Conservation (phyloP, 1,140 invertebrate genomes). For the Cyclargus thomasi region DNA sequence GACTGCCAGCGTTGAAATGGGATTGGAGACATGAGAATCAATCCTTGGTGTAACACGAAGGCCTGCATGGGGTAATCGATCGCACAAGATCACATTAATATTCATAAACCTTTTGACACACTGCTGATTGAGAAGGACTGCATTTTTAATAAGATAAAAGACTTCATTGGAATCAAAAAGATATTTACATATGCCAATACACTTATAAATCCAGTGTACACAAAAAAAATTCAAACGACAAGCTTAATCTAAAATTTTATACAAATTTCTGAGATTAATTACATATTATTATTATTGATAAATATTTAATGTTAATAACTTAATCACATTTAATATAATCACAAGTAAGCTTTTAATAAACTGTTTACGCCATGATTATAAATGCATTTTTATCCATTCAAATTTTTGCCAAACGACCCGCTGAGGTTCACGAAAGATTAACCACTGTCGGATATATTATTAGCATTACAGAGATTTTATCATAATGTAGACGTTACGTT, state of each 20-base stretch:
- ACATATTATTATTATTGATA: neutral
- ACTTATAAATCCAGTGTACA: neutral
- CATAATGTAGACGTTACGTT: neutral
- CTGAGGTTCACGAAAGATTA: constrained; percentile 62
- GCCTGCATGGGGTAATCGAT: constrained; percentile 40
- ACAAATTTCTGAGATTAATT: neutral
- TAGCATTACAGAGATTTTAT: constrained; percentile 44
- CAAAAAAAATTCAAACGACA: too few relatives aligned
- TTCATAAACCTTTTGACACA: constrained; percentile 40
- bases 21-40: too few relatives aligned
- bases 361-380: constrained; percentile 51
- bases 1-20: too few relatives aligned
- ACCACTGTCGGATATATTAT: constrained; percentile 47
- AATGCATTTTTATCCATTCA: constrained; percentile 55
- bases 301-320: neutral
- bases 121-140: constrained; percentile 29
- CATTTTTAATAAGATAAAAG: constrained; percentile 16
- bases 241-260: neutral
- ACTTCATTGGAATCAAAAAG: constrained; percentile 14
- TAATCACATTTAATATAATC: neutral
- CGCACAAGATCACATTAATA: constrained; percentile 44
- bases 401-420: constrained; percentile 57
- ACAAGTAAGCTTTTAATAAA: constrained; percentile 22
- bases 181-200: constrained; percentile 17
- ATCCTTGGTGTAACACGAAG: too few relatives aligned